phyloP scores from a whole-genome alignment of 1,140 invertebrate species.

The Radopholus similis region DNA sequence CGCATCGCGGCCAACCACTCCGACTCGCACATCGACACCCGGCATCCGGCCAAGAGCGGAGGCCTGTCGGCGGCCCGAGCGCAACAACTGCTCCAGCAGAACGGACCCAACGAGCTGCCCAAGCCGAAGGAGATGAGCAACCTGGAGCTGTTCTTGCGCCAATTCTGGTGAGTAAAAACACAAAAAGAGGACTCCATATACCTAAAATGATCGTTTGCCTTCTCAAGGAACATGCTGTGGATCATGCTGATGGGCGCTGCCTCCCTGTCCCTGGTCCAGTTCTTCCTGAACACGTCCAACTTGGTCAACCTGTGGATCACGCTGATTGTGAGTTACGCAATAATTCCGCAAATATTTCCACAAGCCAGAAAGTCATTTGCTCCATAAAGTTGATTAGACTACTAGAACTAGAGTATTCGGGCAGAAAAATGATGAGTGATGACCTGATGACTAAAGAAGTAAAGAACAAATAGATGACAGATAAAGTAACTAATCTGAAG shows the following conservation, averaged over 20 bases:
- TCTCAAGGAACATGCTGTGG: conserved; percentile 35
- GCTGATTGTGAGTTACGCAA: too few relatives aligned
- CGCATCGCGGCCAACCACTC: conserved; percentile 9
- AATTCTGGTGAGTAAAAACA: too few relatives aligned
- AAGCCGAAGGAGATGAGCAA: conserved; percentile 34
- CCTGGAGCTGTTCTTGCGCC: conserved; percentile 26
- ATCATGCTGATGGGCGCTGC: conserved; percentile 26
- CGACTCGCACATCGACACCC: conserved; percentile 18
- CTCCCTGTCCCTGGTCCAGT: conserved; percentile 26
- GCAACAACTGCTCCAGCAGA: neutral
- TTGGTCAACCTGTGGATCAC: conserved; percentile 34
- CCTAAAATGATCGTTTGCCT: too few relatives aligned
- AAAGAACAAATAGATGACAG: too few relatives aligned
- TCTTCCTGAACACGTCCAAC: conserved; percentile 25
- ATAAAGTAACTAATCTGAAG: too few relatives aligned
- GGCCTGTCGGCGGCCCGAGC: conserved; percentile 11
- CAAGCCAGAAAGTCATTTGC: too few relatives aligned
- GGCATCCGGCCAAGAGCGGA: conserved; percentile 12
- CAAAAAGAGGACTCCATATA: too few relatives aligned
- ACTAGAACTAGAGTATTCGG: too few relatives aligned
- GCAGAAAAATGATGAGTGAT: too few relatives aligned
- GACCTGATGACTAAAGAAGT: too few relatives aligned
- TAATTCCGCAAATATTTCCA: too few relatives aligned
- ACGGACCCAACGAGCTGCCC: conserved; percentile 27
- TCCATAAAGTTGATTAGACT: too few relatives aligned